Evolutionary conservation across 64 coral and sea anemone species (phyloP), one percentile per base, ranked within the genome.

Genomic region (Dendronephthya gigantea): DNA sequence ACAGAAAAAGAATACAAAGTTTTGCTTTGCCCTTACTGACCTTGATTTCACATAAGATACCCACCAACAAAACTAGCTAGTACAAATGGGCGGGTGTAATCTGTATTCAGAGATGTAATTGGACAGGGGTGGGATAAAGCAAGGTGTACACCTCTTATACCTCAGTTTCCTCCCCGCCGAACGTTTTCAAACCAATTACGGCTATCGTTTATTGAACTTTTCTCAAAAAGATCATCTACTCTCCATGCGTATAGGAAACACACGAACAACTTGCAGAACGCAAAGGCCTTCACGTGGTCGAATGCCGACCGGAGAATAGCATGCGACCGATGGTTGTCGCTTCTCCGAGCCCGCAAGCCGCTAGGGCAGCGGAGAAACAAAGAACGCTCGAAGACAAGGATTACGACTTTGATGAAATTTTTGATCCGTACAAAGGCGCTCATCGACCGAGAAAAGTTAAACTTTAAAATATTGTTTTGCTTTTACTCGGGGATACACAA

Each of bases 321-420:
- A 98, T 89, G 87, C 82, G 92, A 30, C 94, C 94, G 2, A 84
- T 87, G 15, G 88, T 98, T 35, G 94, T 98, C 33, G 94, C 94
- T 12, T 89, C 86, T 29, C 94, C 94, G 9, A 89, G 87, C 81
- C 68, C 82, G 19, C 87, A 90, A 39, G 87, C 92, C 25, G 38
- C 85, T n/a, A 98, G 85, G 16, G 87, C 81, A 32, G 65, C 88
- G 31, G 89, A 93, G 29, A 82, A 83, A 82, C 30, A 34, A 2
- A 2, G 36, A 34, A 33, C 31, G 17, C 30, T 79, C 15, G 72
- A 79, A 36, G 85, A 91, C 25, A 70, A 84, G 22, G 94, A 98
- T 47, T 98, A 98, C 65, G 89, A 93, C 84, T 93, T 98, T 28
- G 62, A 98, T 68, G 88, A 98, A 72, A 91, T 98, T 62, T 98